Percentiles rank a stretch among this genome's conserved stretches.
These are phyloP conservation scores for Sitobion miscanthi DNA, from an alignment of 1,140 invertebrate genomes.

Conservation along the genomic window DNA sequence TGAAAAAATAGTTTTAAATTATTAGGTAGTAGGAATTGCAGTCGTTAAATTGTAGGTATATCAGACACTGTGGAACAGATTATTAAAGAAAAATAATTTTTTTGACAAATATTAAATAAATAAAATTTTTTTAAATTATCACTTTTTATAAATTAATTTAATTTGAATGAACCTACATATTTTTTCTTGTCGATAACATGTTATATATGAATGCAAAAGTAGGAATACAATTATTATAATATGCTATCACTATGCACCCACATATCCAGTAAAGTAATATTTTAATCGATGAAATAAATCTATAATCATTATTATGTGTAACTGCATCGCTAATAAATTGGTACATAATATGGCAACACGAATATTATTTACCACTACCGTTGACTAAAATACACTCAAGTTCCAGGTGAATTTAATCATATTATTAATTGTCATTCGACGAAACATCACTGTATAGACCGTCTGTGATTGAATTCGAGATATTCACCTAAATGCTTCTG, in stretches of 20 bases:
- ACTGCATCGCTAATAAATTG: not conserved
- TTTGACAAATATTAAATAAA: not conserved
- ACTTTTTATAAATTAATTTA: not conserved
- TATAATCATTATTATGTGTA: not conserved
- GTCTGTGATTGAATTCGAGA: not conserved
- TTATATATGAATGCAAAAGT: not conserved
- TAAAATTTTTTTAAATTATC: not conserved
- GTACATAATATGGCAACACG: not conserved
- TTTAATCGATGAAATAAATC: not conserved
- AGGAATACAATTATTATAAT: not conserved
- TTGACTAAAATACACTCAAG: not conserved
- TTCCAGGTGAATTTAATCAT: not conserved
- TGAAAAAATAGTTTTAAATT: not conserved
- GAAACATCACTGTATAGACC: not conserved
- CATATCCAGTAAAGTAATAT: not conserved
- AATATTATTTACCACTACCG: not conserved
- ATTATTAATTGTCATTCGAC: not conserved
- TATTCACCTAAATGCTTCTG: not conserved
- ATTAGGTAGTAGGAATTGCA: not conserved
- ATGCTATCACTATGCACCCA: not conserved
- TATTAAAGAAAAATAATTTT: not conserved
- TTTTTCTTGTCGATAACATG: not conserved
- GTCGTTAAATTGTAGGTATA: not conserved
- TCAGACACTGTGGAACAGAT: not conserved
- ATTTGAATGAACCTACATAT: not conserved